Percentiles rank a stretch among this genome's conserved stretches.
Evolutionary conservation across 1,140 invertebrate genomes (phyloP).

Genomic region (Tetramorium parvispinum): DNA sequence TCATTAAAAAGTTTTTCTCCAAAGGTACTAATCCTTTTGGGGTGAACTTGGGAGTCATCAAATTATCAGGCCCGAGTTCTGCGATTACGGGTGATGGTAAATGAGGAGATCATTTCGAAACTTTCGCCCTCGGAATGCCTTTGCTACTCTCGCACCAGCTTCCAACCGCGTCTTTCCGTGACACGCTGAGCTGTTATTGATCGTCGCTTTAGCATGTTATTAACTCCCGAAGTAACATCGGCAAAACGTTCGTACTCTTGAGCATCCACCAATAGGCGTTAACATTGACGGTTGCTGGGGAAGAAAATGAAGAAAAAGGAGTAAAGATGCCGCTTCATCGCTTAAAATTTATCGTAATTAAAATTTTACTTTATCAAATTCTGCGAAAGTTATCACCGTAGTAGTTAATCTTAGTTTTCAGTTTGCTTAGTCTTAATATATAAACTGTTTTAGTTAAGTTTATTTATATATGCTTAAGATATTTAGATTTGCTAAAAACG

Average conservation of each 20-base stretch:
- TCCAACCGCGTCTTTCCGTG: background rate
- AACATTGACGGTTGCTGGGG: background rate
- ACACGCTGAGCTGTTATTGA: conserved; percentile 45
- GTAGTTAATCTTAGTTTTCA: background rate
- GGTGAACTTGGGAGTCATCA: conserved; percentile 59
- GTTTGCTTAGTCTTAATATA: background rate
- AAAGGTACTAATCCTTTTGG: conserved; percentile 45
- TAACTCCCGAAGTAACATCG: conserved; percentile 40
- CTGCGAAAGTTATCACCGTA: background rate
- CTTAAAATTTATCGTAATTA: background rate
- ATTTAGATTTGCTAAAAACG: background rate
- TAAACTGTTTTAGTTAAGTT: background rate
- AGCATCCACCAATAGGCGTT: background rate
- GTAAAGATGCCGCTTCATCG: background rate
- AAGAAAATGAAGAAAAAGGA: background rate
- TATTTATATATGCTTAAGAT: background rate
- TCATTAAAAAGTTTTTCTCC: conserved; percentile 68
- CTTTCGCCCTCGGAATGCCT: conserved; percentile 47
- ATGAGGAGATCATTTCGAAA: conserved; percentile 60
- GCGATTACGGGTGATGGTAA: conserved; percentile 47
- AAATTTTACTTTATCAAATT: background rate
- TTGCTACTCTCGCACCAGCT: background rate
- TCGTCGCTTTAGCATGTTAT: conserved; percentile 52
- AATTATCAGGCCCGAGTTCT: conserved; percentile 61
- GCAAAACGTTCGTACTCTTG: background rate